Evolutionary conservation across 2,888 invertebrate genomes (phyloP), one percentile per base, ranked within the genome.

Genomic region (Scrobipalpa costella): DNA sequence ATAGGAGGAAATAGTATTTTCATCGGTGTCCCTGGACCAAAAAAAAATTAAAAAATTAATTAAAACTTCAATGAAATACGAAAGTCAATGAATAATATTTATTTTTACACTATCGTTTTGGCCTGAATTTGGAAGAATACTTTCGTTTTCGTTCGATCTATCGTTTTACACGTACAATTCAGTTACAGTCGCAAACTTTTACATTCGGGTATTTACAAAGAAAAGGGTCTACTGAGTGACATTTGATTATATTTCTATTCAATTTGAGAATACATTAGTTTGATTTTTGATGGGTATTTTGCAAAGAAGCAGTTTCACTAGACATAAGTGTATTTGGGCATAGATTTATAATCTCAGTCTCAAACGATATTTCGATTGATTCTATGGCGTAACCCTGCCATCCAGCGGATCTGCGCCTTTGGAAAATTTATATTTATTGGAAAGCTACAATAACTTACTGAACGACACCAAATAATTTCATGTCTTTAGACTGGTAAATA

Each of bases 61-160:
- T 15, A 55, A 34, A 34, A 11, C 13, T n/a, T 34, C 34, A 78
- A 76, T 71, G 66, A 76, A 70, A 70, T 69, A 63, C 63, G 63
- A 40, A 40, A 8, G 62, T 79, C 77, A 71, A 55, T 82, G 77
- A 81, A 80, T 84, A 81, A 78, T 86, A 82, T 88, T 64, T 88
- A 88, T 88, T 90, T 81, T 80, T 83, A 86, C 83, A 81, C 84
- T 88, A 86, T 84, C 73, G 62, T 76, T 86, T 90, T 90, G 88
- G 89, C 89, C 87, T 80, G 81, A 85, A 82, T 81, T 79, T 86
- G 88, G 90, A 90, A 90, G 90, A 88, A 85, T 85, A 84, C 78
- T 79, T 82, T 79, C 76, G 73, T 73, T 71, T 81, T 83, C 83
- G 74, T 78, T 81, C 73, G 73, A 74, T 73, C 74, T 77, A 73